Conservation (phyloP, 2,888 invertebrate species). For the Myopa tessellatipennis region DNA sequence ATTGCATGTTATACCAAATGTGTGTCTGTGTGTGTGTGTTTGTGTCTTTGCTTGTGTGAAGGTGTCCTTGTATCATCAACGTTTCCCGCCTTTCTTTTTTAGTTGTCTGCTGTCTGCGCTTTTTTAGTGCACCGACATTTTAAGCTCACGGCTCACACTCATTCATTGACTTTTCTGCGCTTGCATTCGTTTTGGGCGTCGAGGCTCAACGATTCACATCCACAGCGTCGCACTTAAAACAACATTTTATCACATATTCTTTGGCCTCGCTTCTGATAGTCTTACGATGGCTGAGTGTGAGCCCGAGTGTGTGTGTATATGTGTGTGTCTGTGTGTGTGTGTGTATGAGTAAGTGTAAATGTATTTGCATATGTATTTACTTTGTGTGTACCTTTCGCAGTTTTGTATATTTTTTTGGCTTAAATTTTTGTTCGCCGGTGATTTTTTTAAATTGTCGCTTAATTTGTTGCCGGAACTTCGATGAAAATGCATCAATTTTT, state of each 20-base stretch:
- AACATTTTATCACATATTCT: constrained; percentile 33
- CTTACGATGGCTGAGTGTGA: constrained; percentile 13
- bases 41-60: background rate
- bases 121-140: background rate
- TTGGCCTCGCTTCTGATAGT: constrained; percentile 10
- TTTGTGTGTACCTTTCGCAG: too few species aligned
- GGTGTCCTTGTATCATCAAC: background rate
- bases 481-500: too few species aligned
- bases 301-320: constrained; percentile 14
- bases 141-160: background rate
- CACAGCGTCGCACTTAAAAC: background rate
- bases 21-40: background rate
- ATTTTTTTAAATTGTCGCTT: too few species aligned
- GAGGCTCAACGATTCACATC: background rate
- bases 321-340: constrained; percentile 21
- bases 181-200: background rate
- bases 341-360: too few species aligned
- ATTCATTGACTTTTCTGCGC: constrained; percentile 1
- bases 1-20: background rate
- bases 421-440: too few species aligned
- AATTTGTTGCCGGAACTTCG: too few species aligned
- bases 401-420: too few species aligned
- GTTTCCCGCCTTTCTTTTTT: background rate
- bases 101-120: background rate
- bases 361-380: too few species aligned